Percentiles rank a stretch among this genome's conserved stretches.
These are phyloP conservation scores for Scarus forsteni DNA, from an alignment of 2,797 vertebrate genomes.

Conservation along the genomic window DNA sequence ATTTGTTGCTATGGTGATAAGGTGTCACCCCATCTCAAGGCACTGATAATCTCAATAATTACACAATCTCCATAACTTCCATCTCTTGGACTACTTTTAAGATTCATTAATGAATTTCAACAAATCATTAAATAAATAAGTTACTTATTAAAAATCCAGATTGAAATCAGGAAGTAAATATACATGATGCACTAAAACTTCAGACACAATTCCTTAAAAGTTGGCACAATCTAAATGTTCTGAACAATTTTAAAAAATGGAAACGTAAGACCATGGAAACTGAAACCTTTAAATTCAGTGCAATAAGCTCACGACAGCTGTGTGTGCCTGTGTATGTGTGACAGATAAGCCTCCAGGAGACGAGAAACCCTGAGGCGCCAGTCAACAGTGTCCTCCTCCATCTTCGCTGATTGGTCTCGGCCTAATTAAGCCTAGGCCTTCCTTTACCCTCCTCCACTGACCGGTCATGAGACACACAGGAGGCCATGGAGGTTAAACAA, in stretches of 20 bases:
- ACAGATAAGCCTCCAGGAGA: constrained; percentile 60
- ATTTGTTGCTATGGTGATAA: not conserved
- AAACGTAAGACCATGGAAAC: not conserved
- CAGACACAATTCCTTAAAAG: too few species aligned
- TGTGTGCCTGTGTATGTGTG: constrained; percentile 10
- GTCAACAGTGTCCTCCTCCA: constrained; percentile 72
- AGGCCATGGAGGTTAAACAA: constrained; percentile 14
- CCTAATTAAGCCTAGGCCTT: constrained; percentile 68
- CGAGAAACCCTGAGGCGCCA: constrained; percentile 73
- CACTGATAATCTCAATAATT: not conserved
- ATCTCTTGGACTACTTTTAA: not conserved
- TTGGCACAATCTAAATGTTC: not conserved
- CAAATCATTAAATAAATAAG: not conserved
- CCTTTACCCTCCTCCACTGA: constrained; percentile 36
- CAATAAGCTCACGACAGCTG: too few species aligned
- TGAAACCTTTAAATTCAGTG: not conserved
- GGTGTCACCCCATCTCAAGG: not conserved
- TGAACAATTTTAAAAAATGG: not conserved
- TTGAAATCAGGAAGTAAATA: too few species aligned
- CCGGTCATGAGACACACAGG: constrained; percentile 46
- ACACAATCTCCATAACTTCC: not conserved
- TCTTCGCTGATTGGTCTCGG: constrained; percentile 67
- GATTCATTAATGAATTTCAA: not conserved
- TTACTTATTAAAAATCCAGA: too few species aligned
- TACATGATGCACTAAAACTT: too few species aligned